Evolutionary conservation across 92 coral and sea anemone species (phyloP).

Genomic region (Siderastrea radians): DNA sequence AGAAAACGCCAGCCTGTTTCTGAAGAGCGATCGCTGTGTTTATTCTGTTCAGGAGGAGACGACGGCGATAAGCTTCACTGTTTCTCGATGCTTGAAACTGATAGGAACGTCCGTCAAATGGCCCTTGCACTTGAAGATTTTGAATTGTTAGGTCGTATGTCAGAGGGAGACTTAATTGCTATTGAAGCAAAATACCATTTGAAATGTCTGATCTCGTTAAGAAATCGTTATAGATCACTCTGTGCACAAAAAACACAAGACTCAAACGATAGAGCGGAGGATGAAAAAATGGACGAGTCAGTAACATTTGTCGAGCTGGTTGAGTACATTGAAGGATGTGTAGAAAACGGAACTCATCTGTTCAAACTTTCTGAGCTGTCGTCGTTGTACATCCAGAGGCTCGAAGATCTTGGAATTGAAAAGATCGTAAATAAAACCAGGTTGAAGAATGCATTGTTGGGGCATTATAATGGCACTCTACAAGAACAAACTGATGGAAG

Average conservation of each 20-base stretch:
- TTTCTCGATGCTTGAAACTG: constrained; percentile 23
- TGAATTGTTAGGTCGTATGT: constrained; percentile 22
- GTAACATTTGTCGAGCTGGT: constrained; percentile 73
- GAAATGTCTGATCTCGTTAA: constrained; percentile 10
- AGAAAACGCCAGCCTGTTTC: neutral
- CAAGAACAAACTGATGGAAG: constrained; percentile 74
- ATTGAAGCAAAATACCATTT: constrained; percentile 43
- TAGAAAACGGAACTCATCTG: constrained; percentile 44
- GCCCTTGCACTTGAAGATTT: constrained; percentile 26
- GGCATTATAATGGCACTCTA: constrained; percentile 60
- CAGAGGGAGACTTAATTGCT: constrained; percentile 71
- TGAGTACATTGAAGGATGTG: constrained; percentile 60
- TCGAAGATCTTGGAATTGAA: constrained; percentile 57
- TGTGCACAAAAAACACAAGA: constrained; percentile 33
- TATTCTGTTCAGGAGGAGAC: constrained; percentile 14
- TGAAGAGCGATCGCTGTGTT: constrained; percentile 24
- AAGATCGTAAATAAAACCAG: constrained; percentile 67
- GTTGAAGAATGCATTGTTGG: constrained; percentile 60
- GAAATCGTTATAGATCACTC: constrained; percentile 31
- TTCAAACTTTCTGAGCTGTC: constrained; percentile 61
- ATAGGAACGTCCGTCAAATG: constrained; percentile 12
- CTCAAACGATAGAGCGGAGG: constrained; percentile 21
- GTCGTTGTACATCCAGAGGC: constrained; percentile 59
- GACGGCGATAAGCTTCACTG: constrained; percentile 22
- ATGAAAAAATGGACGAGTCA: constrained; percentile 69